Percentiles rank a stretch among this genome's conserved stretches.
Evolutionary conservation across 2,113 vertebrate genomes (phyloP).

Genomic region (Leucosticte australis): DNA sequence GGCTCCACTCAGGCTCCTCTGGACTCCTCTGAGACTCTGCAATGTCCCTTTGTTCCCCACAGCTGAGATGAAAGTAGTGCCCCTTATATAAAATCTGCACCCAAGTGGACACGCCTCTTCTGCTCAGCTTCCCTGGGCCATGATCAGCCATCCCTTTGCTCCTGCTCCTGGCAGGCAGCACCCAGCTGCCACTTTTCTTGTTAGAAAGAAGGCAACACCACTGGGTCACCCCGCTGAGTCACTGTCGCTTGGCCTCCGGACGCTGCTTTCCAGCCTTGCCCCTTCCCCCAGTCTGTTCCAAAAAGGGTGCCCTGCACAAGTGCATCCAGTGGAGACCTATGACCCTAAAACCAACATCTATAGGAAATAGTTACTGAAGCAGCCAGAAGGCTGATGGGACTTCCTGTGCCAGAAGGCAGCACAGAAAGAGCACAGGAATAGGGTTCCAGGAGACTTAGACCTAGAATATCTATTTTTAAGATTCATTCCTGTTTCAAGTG

Average conservation of each 20-base stretch:
- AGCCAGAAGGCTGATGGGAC: background rate
- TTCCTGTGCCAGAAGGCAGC: background rate
- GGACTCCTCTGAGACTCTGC: rapidly evolving
- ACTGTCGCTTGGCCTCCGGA: background rate
- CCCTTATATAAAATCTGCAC: background rate
- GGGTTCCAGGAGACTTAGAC: background rate
- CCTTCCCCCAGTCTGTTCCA: rapidly evolving
- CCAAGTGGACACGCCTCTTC: background rate
- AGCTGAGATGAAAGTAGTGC: background rate
- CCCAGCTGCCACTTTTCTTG: conserved; percentile 7
- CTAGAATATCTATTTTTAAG: background rate
- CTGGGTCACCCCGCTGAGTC: background rate
- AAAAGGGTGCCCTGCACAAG: background rate
- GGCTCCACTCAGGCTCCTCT: background rate
- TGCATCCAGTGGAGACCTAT: background rate
- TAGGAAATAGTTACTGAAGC: background rate
- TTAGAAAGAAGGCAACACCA: background rate
- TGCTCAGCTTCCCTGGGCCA: background rate
- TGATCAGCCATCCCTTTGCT: background rate
- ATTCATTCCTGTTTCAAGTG: background rate
- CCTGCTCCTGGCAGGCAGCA: background rate
- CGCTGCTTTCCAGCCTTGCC: rapidly evolving
- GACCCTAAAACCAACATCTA: too few relatives aligned
- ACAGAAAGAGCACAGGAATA: rapidly evolving
- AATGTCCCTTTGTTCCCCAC: rapidly evolving